phyloP scores from a whole-genome alignment of 30 jellyfish, hydroid and myxozoan species.

The Nemopilema nomurai region DNA sequence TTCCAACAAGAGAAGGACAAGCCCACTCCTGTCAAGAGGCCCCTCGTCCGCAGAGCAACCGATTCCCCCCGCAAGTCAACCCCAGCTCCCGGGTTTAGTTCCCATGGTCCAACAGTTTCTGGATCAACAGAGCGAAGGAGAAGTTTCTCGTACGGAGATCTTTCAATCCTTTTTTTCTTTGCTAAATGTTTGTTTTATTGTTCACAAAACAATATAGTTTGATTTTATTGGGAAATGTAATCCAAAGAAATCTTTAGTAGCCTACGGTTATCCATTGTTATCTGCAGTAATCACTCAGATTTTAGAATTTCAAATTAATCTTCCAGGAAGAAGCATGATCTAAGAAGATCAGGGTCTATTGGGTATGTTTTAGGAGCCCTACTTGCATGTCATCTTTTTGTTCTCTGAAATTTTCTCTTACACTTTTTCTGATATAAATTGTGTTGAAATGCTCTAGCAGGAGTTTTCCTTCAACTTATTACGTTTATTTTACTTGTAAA shows the following conservation, averaged over 20 bases:
- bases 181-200: too few species aligned
- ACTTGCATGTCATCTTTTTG: not conserved
- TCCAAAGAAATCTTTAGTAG: too few species aligned
- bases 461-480: too few species aligned
- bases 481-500: too few species aligned
- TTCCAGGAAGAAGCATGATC: not conserved
- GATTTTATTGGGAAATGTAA: too few species aligned
- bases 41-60: slow-evolving; percentile 56
- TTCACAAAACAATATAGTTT: too few species aligned
- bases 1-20: slow-evolving; percentile 30
- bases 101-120: slow-evolving; percentile 28
- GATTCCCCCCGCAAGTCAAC: slow-evolving; percentile 31
- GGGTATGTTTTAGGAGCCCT: slow-evolving; percentile 12
- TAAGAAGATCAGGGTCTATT: slow-evolving; percentile 19
- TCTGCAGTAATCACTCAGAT: too few species aligned
- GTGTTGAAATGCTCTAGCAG: too few species aligned
- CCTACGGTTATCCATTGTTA: too few species aligned
- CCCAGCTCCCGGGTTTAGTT: slow-evolving; percentile 30
- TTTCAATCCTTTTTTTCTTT: not conserved
- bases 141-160: slow-evolving; percentile 1
- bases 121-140: slow-evolving; percentile 25
- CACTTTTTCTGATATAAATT: not conserved
- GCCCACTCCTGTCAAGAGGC: slow-evolving; percentile 20
- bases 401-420: not conserved
- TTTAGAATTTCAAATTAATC: too few species aligned